phyloP scores from a whole-genome alignment of 2,797 vertebrate species.

The Danio kyathit region DNA sequence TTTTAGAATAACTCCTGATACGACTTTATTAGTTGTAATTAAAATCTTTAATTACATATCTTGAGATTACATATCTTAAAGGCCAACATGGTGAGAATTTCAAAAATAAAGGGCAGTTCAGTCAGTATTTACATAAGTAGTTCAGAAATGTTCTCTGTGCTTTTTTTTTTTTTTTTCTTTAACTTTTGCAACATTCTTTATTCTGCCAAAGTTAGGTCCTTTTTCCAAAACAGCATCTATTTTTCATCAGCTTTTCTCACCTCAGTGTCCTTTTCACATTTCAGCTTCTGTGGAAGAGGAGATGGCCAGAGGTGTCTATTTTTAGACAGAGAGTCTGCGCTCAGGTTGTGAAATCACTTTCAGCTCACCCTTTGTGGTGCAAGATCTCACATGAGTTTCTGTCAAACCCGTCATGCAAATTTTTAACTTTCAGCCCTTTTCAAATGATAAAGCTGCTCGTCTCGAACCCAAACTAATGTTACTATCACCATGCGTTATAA shows the following conservation, averaged over 20 bases:
- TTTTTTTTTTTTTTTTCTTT: too few relatives aligned
- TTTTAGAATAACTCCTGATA: too few relatives aligned
- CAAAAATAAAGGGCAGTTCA: too few relatives aligned
- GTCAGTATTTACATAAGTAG: too few relatives aligned
- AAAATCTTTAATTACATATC: too few relatives aligned
- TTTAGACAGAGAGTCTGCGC: background rate
- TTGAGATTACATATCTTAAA: too few relatives aligned
- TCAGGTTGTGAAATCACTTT: conserved; percentile 3
- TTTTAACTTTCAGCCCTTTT: background rate
- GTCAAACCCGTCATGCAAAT: background rate
- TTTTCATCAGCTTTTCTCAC: conserved; percentile 15
- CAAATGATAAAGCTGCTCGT: background rate
- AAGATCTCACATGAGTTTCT: background rate
- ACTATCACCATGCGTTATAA: conserved; percentile 26
- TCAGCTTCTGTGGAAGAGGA: conserved; percentile 33
- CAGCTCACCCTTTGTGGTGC: conserved; percentile 1
- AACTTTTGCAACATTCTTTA: background rate
- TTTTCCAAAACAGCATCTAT: background rate
- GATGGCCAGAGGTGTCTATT: background rate
- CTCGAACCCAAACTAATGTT: conserved; percentile 1
- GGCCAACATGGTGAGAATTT: too few relatives aligned
- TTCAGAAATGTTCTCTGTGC: too few relatives aligned
- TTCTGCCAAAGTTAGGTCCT: background rate
- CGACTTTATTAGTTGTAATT: too few relatives aligned
- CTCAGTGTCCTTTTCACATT: conserved; percentile 9